Evolutionary conservation across 2,888 invertebrate species (phyloP).

Genomic region (Xanthia icteritia): DNA sequence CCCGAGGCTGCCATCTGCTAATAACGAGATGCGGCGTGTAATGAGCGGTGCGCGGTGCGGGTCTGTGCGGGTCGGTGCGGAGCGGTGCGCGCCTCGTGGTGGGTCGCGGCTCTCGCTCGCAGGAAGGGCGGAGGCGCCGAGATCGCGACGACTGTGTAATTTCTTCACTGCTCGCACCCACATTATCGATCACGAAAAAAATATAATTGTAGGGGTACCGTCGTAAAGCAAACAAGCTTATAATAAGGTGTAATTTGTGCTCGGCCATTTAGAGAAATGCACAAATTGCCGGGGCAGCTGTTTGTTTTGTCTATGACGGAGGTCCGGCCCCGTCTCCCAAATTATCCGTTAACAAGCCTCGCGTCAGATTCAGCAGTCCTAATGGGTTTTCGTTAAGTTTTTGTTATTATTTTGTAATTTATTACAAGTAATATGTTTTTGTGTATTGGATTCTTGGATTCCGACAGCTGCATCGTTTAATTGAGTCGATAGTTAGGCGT

Average conservation of each 20-base stretch:
- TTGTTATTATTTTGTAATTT: constrained; percentile 88
- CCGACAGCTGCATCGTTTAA: constrained; percentile 86
- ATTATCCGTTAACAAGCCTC: constrained; percentile 90
- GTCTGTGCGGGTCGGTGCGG: constrained; percentile 64
- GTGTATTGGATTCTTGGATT: constrained; percentile 81
- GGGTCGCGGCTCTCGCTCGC: constrained; percentile 68
- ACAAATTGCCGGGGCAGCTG: constrained; percentile 90
- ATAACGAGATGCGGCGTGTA: constrained; percentile 76
- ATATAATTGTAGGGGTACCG: constrained; percentile 89
- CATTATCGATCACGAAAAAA: constrained; percentile 89
- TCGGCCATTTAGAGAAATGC: constrained; percentile 90
- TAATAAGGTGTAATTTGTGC: constrained; percentile 91
- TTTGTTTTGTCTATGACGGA: constrained; percentile 91
- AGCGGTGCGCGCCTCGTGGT: constrained; percentile 55
- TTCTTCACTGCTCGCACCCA: constrained; percentile 88
- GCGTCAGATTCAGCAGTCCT: constrained; percentile 91
- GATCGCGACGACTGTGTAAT: constrained; percentile 86
- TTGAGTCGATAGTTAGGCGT: constrained; percentile 73
- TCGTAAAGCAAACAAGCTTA: constrained; percentile 91
- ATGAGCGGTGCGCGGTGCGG: constrained; percentile 61
- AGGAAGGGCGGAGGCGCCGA: constrained; percentile 86
- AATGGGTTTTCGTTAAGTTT: constrained; percentile 90
- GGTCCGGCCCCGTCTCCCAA: constrained; percentile 86
- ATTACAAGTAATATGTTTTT: constrained; percentile 86
- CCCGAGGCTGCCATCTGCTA: constrained; percentile 71